These are phyloP conservation scores for Tetranychus piercei DNA, from an alignment of 2,888 invertebrate species.

Conservation along the genomic window DNA sequence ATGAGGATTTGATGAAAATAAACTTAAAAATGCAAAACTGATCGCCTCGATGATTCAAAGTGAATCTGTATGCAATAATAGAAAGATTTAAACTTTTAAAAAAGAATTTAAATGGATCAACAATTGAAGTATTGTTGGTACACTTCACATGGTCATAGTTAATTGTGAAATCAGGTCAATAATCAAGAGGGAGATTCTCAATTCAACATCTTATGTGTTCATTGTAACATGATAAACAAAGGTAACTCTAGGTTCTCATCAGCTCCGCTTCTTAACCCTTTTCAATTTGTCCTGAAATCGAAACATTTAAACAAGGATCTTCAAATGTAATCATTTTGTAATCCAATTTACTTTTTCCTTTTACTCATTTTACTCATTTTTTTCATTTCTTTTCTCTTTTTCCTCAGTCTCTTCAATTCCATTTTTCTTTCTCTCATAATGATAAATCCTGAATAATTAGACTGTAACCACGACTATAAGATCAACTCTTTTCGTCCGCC, in stretches of 20 bases:
- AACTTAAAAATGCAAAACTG: too few species aligned
- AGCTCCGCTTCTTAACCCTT: background rate
- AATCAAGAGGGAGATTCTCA: background rate
- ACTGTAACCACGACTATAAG: background rate
- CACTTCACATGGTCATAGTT: too few species aligned
- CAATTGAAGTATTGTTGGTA: too few species aligned
- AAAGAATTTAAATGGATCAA: too few species aligned
- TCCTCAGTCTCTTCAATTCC: background rate
- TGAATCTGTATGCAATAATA: too few species aligned
- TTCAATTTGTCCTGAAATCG: background rate
- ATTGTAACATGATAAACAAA: background rate
- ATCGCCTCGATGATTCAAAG: too few species aligned
- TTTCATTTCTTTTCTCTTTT: too few species aligned
- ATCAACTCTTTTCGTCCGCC: background rate
- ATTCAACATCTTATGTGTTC: background rate
- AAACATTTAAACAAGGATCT: background rate
- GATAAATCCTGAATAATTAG: background rate
- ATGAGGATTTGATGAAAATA: too few species aligned
- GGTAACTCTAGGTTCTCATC: background rate
- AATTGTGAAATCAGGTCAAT: too few species aligned
- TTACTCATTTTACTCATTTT: too few species aligned
- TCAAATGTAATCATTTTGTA: background rate
- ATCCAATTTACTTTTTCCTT: background rate
- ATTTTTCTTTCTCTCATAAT: background rate
- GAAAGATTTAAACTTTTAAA: too few species aligned